Conservation (phyloP, 2,113 vertebrate species). For the Thinocorus orbignyianus region DNA sequence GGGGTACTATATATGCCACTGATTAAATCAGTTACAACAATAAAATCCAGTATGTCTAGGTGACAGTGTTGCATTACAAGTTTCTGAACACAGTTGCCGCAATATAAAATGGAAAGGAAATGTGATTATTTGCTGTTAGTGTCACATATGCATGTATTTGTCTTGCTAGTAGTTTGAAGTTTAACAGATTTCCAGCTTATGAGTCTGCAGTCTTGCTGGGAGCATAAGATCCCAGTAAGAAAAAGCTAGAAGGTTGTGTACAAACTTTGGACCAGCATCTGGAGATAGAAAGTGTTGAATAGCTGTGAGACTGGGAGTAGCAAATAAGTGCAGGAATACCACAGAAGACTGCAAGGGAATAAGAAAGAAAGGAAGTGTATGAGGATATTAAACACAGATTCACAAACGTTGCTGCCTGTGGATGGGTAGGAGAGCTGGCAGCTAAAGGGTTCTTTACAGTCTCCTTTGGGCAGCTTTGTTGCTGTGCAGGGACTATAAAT, state of each 20-base stretch:
- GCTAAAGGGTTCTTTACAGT: not conserved
- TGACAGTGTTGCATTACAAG: not conserved
- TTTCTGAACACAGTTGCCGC: not conserved
- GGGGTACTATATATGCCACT: not conserved
- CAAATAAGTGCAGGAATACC: not conserved
- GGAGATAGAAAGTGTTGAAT: not conserved
- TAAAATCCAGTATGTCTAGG: not conserved
- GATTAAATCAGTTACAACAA: not conserved
- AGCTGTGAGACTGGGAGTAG: not conserved
- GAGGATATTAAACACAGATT: not conserved
- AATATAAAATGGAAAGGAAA: not conserved
- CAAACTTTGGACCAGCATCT: not conserved
- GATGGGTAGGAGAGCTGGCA: not conserved
- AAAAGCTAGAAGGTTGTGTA: not conserved
- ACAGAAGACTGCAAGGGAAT: not conserved
- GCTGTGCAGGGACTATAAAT: not conserved
- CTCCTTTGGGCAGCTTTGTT: not conserved
- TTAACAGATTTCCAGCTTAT: not conserved
- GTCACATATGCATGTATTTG: not conserved
- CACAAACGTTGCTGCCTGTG: fast-evolving
- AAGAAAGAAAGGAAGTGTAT: not conserved
- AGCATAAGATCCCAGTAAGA: not conserved
- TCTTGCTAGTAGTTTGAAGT: not conserved
- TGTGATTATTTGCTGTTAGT: not conserved
- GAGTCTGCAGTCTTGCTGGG: not conserved